Evolutionary conservation across 2,888 invertebrate genomes (phyloP), one percentile per base, ranked within the genome.

Genomic region (Agrypnus murinus): DNA sequence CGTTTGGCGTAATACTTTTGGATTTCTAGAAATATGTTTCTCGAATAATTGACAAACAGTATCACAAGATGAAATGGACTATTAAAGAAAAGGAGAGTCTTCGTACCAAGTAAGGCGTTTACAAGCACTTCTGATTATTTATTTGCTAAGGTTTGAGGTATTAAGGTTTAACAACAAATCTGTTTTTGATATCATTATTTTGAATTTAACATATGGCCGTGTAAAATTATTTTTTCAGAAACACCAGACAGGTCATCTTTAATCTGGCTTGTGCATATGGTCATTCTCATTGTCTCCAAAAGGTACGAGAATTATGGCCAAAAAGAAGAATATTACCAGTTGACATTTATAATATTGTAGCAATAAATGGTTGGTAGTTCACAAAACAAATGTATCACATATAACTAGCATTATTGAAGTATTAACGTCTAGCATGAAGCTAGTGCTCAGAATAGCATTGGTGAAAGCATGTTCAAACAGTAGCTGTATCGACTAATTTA

Each of bases 191-290:
- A n/a, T n/a, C n/a, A n/a, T n/a, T n/a, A n/a, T n/a, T n/a, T n/a
- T n/a, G n/a, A n/a, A n/a, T n/a, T n/a, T n/a, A n/a, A n/a, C n/a
- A n/a, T n/a, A n/a, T n/a, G n/a, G n/a, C n/a, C n/a, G n/a, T n/a
- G n/a, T n/a, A 25, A 25, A 25, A 25, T 25, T 25, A 25, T 25
- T 25, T 25, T 25, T 25, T 25, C 5, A 25, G 5, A 25, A 3
- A 25, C 25, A 25, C 25, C 25, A 25, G 25, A 25, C 25, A n/a
- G 1, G 1, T 6, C 2, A 53, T 53, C 31, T 32, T 53, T 12
- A 53, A 53, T 6, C 14, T 53, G 9, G 58, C 58, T 2, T 58
- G 58, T 10, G 17, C 6, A 6, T 58, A 58, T 38, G 58, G 58
- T 4, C 58, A 58, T 9, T 8, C 6, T 14, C 15, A 10, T 8